A percentile compares a stretch with the other conserved stretches of the same genome.
Evolutionary conservation across 2,888 invertebrate genomes (phyloP).

Genomic region (Cheilosia vulpina): DNA sequence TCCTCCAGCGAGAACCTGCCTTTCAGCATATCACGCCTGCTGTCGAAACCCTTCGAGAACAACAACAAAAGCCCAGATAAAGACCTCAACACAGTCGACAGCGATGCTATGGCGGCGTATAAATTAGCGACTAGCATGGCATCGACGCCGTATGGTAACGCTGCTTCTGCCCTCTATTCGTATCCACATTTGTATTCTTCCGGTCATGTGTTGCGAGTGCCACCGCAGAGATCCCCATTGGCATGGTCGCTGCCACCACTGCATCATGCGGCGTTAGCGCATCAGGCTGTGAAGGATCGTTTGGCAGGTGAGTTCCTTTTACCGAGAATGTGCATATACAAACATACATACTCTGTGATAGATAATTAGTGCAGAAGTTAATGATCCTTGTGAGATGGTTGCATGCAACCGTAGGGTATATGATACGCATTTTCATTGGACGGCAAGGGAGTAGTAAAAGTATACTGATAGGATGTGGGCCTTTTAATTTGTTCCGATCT

Average conservation of each 20-base stretch:
- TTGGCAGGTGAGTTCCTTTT: constrained; percentile 88
- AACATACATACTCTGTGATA: not conserved
- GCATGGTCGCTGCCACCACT: constrained; percentile 84
- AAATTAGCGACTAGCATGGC: constrained; percentile 83
- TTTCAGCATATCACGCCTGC: constrained; percentile 92
- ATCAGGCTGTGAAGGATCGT: constrained; percentile 92
- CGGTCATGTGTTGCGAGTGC: constrained; percentile 91
- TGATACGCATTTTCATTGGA: not conserved
- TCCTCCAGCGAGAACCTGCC: constrained; percentile 86
- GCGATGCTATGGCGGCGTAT: constrained; percentile 82
- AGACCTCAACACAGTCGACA: constrained; percentile 81
- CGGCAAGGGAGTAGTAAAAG: not conserved
- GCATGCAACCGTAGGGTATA: not conserved
- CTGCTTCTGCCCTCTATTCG: constrained; percentile 82
- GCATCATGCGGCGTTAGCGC: constrained; percentile 89
- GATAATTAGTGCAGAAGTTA: constrained; percentile 2
- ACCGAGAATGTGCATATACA: not conserved
- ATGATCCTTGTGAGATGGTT: constrained; percentile 5
- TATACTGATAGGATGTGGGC: not conserved
- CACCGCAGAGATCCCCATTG: constrained; percentile 87
- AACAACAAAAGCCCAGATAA: constrained; percentile 82
- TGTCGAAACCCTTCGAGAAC: constrained; percentile 90
- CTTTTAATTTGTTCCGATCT: not conserved
- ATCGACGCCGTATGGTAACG: constrained; percentile 82
- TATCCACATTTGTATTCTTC: constrained; percentile 84